phyloP scores from a whole-genome alignment of 2,113 vertebrate genomes.

The Syrmaticus mikado region DNA sequence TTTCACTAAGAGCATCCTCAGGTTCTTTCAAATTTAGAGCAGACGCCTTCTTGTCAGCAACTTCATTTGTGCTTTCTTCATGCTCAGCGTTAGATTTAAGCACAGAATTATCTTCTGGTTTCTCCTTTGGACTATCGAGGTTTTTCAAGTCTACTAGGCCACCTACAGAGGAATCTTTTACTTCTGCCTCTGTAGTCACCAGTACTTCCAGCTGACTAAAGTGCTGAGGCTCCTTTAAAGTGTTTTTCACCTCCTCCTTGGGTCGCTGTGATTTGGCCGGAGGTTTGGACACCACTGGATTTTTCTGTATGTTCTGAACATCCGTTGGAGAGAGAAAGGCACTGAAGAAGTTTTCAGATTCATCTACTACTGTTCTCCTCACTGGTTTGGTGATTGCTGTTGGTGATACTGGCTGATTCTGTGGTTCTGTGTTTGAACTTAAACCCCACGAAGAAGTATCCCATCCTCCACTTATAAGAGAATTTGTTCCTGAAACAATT shows the following conservation, averaged over 20 bases:
- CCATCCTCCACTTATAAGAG: slow-evolving; percentile 90
- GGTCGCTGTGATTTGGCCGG: slow-evolving; percentile 89
- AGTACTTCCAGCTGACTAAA: slow-evolving; percentile 36
- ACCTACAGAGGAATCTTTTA: slow-evolving; percentile 26
- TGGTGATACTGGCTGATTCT: slow-evolving; percentile 77
- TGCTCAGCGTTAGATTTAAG: slow-evolving; percentile 1
- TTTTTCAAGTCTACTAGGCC: slow-evolving; percentile 25
- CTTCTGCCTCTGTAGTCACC: slow-evolving; percentile 47
- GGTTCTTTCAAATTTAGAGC: slow-evolving; percentile 36
- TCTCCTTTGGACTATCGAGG: background rate
- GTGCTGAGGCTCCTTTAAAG: slow-evolving; percentile 63
- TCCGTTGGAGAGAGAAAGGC: slow-evolving; percentile 90
- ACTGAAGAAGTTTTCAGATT: slow-evolving; percentile 96
- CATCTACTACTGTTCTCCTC: slow-evolving; percentile 92
- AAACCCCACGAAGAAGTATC: slow-evolving; percentile 92
- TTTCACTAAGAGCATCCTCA: slow-evolving; percentile 43
- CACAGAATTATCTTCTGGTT: slow-evolving; percentile 14
- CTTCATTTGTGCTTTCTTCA: slow-evolving; percentile 46
- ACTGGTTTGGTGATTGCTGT: slow-evolving; percentile 98
- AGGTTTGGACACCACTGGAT: slow-evolving; percentile 90
- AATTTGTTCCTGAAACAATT: slow-evolving; percentile 74
- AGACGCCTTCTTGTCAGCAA: slow-evolving; percentile 41
- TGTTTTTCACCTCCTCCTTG: slow-evolving; percentile 82
- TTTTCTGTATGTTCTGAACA: slow-evolving; percentile 77
- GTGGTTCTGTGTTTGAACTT: slow-evolving; percentile 77